Evolutionary conservation across 2,888 invertebrate species (phyloP).

Genomic region (Campoletis raptor): DNA sequence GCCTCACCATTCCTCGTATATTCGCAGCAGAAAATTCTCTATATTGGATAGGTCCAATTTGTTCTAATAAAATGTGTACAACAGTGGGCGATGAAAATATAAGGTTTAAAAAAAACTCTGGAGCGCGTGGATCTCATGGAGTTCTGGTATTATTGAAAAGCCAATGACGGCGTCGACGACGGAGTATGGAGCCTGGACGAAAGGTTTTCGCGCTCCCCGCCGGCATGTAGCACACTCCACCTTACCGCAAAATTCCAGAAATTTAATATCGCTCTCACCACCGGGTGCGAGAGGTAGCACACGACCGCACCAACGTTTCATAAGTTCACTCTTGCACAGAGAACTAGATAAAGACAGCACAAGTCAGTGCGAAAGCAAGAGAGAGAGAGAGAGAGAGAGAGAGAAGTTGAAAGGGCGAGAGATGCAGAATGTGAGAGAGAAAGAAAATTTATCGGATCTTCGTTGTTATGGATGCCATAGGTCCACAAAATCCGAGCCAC

Average conservation of each 20-base stretch:
- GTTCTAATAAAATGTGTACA: constrained; percentile 18
- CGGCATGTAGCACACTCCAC: constrained; percentile 70
- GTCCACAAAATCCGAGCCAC: constrained; percentile 57
- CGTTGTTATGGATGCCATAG: constrained; percentile 54
- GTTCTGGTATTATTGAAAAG: constrained; percentile 43
- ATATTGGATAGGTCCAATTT: constrained; percentile 12
- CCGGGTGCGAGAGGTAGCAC: constrained; percentile 66
- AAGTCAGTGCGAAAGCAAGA: constrained; percentile 34
- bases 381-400: constrained; percentile 26
- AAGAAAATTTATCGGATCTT: constrained; percentile 57
- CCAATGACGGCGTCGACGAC: constrained; percentile 42
- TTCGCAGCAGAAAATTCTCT: not conserved
- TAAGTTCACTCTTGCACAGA: constrained; percentile 77
- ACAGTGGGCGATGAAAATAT: not conserved
- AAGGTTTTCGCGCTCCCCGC: constrained; percentile 64
- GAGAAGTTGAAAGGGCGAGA: constrained; percentile 21
- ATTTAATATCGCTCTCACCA: constrained; percentile 86
- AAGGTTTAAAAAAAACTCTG: constrained; percentile 14
- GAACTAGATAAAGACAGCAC: constrained; percentile 45
- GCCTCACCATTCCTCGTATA: not conserved
- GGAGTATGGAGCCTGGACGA: constrained; percentile 20
- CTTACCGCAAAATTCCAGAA: constrained; percentile 86
- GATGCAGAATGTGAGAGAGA: constrained; percentile 36
- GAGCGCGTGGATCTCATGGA: constrained; percentile 30
- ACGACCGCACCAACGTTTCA: constrained; percentile 77